Evolutionary conservation across 2,113 vertebrate genomes (phyloP), one percentile per base, ranked within the genome.

Genomic region (Dasypus novemcinctus): DNA sequence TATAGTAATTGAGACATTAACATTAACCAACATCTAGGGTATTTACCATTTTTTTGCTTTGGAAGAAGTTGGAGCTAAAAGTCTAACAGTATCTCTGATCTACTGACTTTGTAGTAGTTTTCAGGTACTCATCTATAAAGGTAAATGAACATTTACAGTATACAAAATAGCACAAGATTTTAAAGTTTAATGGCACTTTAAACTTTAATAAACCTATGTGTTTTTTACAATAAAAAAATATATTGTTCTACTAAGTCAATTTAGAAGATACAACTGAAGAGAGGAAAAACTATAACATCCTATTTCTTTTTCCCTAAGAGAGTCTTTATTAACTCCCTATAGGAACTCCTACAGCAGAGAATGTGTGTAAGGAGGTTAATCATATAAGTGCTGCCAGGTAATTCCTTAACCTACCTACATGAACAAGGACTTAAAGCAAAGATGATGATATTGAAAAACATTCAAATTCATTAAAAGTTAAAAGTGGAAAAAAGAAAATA

Each of bases 141-240:
- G 61, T 69, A 84, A 96, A 87, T 54, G 18, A 76, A 89, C 23
- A 84, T 21, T 87, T 66, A 36, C 13, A 49, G 41, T 57, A 87
- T 33, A 49, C 2, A 90, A 87, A 92, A 74, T 52, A n/a, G 33
- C 21, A 90, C 1, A 63, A 54, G 92, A 52, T n/a, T 90, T 89
- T 72, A 92, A 95, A 82, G n/a, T 68, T 87, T 90, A 84, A 57
- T 82, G 43, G 23, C 46, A 81, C 46, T 87, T 87, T 88, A 85
- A 84, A 95, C 52, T 90, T 87, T 76, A 96, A 90, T 79, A 64
- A 83, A 31, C 4, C 63, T 80, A 3, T 61, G 71, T 85, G 64
- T 84, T 90, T 52, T 63, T 59, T 71, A 72, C 68, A 82, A 94
- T 94, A 80, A 94, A 95, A 96, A 86, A 13, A n/a, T n/a, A 89